Conservation (phyloP, 2,797 vertebrate genomes). For the Lagocephalus sceleratus region DNA sequence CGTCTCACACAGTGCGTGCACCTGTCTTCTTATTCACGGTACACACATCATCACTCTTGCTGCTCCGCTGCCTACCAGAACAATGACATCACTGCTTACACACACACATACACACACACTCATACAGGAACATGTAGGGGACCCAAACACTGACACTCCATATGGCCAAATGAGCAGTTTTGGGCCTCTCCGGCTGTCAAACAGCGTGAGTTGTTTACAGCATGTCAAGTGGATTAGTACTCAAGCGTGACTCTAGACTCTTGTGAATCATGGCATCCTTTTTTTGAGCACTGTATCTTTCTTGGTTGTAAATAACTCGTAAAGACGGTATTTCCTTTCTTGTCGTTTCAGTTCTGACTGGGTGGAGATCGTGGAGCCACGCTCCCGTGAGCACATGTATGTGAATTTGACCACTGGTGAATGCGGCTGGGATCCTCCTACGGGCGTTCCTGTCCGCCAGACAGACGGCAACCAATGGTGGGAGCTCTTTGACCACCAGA, state of each 20-base stretch:
- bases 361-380: conserved; percentile 92
- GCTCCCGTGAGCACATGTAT: conserved; percentile 88
- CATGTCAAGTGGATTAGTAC: conserved; percentile 36
- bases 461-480: conserved; percentile 91
- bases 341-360: conserved; percentile 81
- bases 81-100: conserved; percentile 53
- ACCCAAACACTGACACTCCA: conserved; percentile 44
- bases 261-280: conserved; percentile 15
- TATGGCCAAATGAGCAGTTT: conserved; percentile 46
- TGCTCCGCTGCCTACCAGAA: conserved; percentile 25
- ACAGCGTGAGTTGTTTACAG: conserved; percentile 53
- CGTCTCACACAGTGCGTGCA: conserved; percentile 57
- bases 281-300: conserved; percentile 8
- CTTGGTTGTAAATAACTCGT: conserved; percentile 12
- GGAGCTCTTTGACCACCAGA: conserved; percentile 89
- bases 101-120: conserved; percentile 44
- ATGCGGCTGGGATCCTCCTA: conserved; percentile 87
- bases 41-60: conserved; percentile 27
- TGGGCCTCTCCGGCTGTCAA: conserved; percentile 39
- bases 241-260: conserved; percentile 25
- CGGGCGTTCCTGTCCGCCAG: conserved; percentile 80
- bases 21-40: conserved; percentile 58
- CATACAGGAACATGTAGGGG: conserved; percentile 56
- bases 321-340: conserved; percentile 17
- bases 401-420: conserved; percentile 86